These are phyloP conservation scores for Xestia ashworthii DNA, from an alignment of 2,888 invertebrate genomes.

Conservation along the genomic window DNA sequence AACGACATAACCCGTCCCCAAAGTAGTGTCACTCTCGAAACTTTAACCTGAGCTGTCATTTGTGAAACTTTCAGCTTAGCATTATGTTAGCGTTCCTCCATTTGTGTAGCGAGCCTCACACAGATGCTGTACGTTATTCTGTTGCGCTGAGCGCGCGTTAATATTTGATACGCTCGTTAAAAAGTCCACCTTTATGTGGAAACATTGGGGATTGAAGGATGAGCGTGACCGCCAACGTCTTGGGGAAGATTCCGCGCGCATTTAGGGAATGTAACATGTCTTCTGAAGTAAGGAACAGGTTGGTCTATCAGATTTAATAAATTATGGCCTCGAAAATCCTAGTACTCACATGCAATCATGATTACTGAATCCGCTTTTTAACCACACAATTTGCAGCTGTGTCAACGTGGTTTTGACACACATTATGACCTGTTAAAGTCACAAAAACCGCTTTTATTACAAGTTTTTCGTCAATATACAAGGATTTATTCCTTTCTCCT, in stretches of 20 bases:
- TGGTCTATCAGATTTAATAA: not conserved
- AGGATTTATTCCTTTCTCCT: not conserved
- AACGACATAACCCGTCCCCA: not conserved
- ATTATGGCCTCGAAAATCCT: not conserved
- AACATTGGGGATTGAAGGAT: slow-evolving; percentile 27
- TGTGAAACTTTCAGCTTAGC: slow-evolving; percentile 35
- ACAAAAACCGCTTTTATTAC: not conserved
- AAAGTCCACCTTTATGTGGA: slow-evolving; percentile 53
- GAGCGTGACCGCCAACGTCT: not conserved
- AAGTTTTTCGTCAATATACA: not conserved
- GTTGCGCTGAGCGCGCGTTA: slow-evolving; percentile 51
- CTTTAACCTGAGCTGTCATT: slow-evolving; percentile 7
- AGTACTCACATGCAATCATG: not conserved
- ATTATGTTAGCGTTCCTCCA: slow-evolving; percentile 22
- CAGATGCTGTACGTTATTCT: slow-evolving; percentile 48
- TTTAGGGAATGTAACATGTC: too few species aligned
- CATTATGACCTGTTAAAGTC: not conserved
- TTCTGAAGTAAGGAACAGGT: too few species aligned
- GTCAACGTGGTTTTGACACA: not conserved
- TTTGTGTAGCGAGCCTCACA: slow-evolving; percentile 43
- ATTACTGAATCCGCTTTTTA: not conserved
- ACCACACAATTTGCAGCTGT: not conserved
- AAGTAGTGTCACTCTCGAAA: slow-evolving; percentile 9
- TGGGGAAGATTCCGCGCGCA: not conserved
- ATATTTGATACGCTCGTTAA: slow-evolving; percentile 67